Evolutionary conservation across 1,140 invertebrate species (phyloP).

Genomic region (Aphidius ervi): DNA sequence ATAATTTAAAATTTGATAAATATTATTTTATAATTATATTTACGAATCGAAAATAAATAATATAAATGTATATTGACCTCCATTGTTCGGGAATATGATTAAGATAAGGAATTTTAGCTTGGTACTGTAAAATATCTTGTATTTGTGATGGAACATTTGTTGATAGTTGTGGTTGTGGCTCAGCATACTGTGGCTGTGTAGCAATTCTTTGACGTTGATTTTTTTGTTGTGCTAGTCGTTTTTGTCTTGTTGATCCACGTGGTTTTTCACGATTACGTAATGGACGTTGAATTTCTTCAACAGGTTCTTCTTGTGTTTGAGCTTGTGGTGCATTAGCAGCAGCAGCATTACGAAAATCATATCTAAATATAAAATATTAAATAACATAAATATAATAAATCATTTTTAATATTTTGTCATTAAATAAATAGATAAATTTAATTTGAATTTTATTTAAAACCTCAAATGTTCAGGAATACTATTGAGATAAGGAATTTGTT

Average conservation of each 20-base stretch:
- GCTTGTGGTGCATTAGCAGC: slow-evolving; percentile 22
- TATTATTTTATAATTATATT: background rate
- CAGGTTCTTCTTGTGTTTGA: slow-evolving; percentile 10
- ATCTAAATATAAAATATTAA: slow-evolving; percentile 29
- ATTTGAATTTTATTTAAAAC: slow-evolving; percentile 25
- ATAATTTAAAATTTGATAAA: slow-evolving; percentile 2
- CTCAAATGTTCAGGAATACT: slow-evolving; percentile 49
- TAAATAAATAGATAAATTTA: background rate
- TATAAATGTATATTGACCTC: slow-evolving; percentile 32
- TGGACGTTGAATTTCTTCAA: slow-evolving; percentile 5
- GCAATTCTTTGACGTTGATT: slow-evolving; percentile 13
- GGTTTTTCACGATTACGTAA: slow-evolving; percentile 20
- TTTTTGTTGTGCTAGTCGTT: slow-evolving; percentile 18
- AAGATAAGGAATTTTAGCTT: slow-evolving; percentile 47
- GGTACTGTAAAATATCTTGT: slow-evolving; percentile 41
- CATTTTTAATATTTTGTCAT: no score
- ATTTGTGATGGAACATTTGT: slow-evolving; percentile 40
- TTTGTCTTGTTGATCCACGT: slow-evolving; percentile 17
- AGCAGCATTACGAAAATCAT: slow-evolving; percentile 31
- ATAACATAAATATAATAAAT: background rate
- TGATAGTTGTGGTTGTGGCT: slow-evolving; percentile 39
- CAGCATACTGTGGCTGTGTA: slow-evolving; percentile 30
- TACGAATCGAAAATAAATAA: no score
- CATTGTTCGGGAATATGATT: slow-evolving; percentile 48
- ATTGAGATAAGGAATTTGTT: slow-evolving; percentile 48